Evolutionary conservation across 2,888 invertebrate species (phyloP), one percentile per base, ranked within the genome.

Genomic region (Trichogramma evanescens): DNA sequence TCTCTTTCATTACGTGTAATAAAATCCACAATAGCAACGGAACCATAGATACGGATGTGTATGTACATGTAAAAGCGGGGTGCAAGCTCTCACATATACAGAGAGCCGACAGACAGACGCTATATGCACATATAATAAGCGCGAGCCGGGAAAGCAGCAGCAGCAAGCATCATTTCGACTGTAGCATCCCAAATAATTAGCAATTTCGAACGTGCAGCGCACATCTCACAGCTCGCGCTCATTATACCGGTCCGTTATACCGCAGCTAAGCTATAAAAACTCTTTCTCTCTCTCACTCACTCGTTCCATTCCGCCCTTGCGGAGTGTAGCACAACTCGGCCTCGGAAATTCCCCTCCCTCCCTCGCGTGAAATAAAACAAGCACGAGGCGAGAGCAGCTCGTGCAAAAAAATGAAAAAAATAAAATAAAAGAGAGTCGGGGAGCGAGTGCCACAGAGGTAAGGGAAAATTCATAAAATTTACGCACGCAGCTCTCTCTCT

Each of bases 391-490:
- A 26, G 13, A 39, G 42, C 43, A 44, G 39, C 41, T 40, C 5
- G n/a, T 10, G 38, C 39, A 26, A 44, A 41, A 42, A 52, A 51
- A 55, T 50, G 13, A 9, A 49, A 44, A 45, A 52, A 46, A 8
- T 46, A 26, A 26, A 26, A 26, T 26, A 42, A n/a, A 54, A 39
- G 40, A 52, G 40, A 46, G 48, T 43, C 45, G 48, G 54, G 40
- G 51, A n/a, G 48, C 10, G 54, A 52, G 53, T 45, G 59, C 58
- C 52, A 56, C 58, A 42, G 26, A 57, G 10, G 45, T 13, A 54
- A 54, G 40, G 42, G 58, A 58, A 59, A 62, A 62, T 59, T 62
- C 59, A 57, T 57, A 62, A 59, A 62, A 51, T 61, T 60, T 55
- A 52, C 56, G 58, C 39, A 6, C 54, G 59, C 59, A 49, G 56